Conservation (phyloP, 2,797 vertebrate species). For the Karalla daura region DNA sequence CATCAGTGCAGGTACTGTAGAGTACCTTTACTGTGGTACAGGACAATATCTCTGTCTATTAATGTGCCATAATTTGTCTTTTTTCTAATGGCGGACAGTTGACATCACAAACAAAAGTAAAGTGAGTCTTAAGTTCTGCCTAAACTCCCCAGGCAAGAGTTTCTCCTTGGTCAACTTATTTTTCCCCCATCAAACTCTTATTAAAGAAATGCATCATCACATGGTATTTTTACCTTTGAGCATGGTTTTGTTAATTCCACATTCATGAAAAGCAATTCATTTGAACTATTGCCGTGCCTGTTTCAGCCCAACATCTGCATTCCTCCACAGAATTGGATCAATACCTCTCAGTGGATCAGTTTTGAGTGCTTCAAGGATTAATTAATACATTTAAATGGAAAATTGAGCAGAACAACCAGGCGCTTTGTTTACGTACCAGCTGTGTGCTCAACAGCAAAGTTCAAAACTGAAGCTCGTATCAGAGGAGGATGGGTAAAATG, state of each 20-base stretch:
- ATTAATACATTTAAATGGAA: conserved; percentile 47
- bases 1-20: too few relatives aligned
- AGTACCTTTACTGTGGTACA: too few relatives aligned
- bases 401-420: conserved; percentile 17
- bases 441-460: neutral
- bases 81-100: too few relatives aligned
- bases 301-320: conserved; percentile 17
- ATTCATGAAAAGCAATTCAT: neutral
- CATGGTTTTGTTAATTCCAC: neutral
- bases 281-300: neutral
- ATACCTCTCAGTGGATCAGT: conserved; percentile 53
- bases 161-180: too few relatives aligned
- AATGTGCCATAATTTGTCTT: too few relatives aligned
- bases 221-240: too few relatives aligned
- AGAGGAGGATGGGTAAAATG: too few relatives aligned
- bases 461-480: neutral
- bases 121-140: too few relatives aligned
- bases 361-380: conserved; percentile 31
- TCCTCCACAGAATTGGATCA: conserved; percentile 34
- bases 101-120: too few relatives aligned
- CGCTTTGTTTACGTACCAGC: neutral
- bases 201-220: neutral
- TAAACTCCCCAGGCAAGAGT: too few relatives aligned
- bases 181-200: too few relatives aligned
- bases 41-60: too few relatives aligned